phyloP scores from a whole-genome alignment of 2,113 vertebrate species.

The Pygoscelis antarcticus region DNA sequence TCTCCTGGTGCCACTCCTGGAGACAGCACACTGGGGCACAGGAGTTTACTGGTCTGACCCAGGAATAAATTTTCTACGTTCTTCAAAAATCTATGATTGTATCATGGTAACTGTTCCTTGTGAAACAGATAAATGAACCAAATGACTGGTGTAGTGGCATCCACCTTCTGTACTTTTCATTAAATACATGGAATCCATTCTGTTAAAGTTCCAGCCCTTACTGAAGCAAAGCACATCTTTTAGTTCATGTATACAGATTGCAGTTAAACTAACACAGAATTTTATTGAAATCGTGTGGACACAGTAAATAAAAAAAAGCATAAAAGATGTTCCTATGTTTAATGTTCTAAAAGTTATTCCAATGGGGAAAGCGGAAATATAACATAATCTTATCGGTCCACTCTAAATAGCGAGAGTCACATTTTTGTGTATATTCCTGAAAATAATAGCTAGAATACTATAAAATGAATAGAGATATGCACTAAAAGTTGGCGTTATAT shows the following conservation, averaged over 20 bases:
- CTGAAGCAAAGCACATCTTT: neutral
- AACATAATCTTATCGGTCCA: neutral
- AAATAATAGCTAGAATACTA: conserved; percentile 22
- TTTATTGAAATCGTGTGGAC: neutral
- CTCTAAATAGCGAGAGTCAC: neutral
- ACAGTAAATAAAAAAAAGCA: neutral
- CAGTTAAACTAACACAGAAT: neutral
- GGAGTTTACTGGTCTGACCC: neutral
- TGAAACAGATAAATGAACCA: neutral
- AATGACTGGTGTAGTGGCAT: neutral
- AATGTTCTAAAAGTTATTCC: neutral
- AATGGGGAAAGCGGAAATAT: neutral
- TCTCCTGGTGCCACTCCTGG: neutral
- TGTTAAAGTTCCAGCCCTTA: neutral
- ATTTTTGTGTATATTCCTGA: conserved; percentile 11
- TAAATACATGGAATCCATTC: neutral
- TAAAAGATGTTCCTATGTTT: neutral
- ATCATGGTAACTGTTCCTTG: neutral
- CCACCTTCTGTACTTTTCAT: neutral
- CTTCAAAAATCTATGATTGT: neutral
- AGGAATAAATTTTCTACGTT: neutral
- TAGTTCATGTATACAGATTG: neutral
- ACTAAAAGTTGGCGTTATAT: neutral
- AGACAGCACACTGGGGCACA: neutral
- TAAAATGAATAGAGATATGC: neutral